These are phyloP conservation scores for Dysidea cf. avara DNA, from an alignment of 37 sponge, comb jelly and placozoan species.

Conservation along the genomic window DNA sequence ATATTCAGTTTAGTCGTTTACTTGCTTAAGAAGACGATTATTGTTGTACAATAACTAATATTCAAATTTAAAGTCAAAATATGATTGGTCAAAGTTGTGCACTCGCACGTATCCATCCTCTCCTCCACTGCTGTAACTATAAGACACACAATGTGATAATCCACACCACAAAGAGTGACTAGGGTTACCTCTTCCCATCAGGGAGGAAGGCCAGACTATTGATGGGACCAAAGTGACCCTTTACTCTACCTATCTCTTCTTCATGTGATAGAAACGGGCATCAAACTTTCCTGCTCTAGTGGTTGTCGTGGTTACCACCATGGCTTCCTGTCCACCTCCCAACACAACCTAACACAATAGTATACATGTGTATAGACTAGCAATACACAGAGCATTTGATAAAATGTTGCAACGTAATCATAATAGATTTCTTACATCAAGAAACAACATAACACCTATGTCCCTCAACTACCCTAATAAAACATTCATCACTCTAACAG, in stretches of 20 bases:
- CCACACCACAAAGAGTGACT: neutral
- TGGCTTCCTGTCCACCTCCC: conserved; percentile 86
- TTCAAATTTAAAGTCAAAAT: conserved; percentile 96
- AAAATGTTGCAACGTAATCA: no score
- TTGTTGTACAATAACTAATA: conserved; percentile 4
- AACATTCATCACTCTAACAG: no score
- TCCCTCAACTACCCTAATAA: no score
- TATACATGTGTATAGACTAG: no score
- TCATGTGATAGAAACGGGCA: conserved; percentile 77
- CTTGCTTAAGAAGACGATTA: no score
- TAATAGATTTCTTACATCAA: no score
- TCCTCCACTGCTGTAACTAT: conserved; percentile 95
- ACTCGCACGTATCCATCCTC: conserved; percentile 98
- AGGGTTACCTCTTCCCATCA: conserved; percentile 54
- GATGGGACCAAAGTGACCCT: conserved; percentile 87
- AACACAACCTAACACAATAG: conserved; percentile 48
- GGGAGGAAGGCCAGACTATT: conserved; percentile 77
- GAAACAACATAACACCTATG: no score
- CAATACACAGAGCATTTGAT: no score
- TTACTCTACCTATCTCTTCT: conserved; percentile 82
- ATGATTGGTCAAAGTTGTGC: conserved; percentile 90
- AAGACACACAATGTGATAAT: neutral
- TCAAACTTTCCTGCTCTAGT: conserved; percentile 73
- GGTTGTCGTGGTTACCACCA: conserved; percentile 66
- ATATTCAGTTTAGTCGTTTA: no score